Conservation (phyloP, 2,888 invertebrate genomes). For the Stomorhina lunata region DNA sequence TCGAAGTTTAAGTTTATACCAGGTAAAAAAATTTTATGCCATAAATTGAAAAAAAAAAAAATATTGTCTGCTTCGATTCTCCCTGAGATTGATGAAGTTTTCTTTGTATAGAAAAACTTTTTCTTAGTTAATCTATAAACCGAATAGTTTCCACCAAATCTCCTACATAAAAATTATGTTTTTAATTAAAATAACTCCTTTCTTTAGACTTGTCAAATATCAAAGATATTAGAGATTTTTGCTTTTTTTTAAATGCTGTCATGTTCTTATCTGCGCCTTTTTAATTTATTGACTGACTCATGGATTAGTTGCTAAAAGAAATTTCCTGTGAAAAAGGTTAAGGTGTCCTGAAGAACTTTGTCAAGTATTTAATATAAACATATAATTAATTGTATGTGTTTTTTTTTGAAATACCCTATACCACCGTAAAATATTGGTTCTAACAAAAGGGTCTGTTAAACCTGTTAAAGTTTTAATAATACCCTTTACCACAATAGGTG, state of each 20-base stretch:
- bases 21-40: no score
- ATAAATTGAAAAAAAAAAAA: no score
- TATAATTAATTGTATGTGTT: no score
- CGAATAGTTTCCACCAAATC: constrained; percentile 25
- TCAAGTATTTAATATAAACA: no score
- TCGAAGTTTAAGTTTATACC: no score
- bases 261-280: constrained; percentile 34
- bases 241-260: constrained; percentile 1
- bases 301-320: background rate
- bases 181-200: constrained; percentile 49
- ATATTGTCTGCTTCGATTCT: constrained; percentile 2
- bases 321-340: background rate
- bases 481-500: no score
- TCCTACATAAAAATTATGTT: constrained; percentile 35
- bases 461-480: no score
- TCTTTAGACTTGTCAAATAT: background rate
- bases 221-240: background rate
- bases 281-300: constrained; percentile 48
- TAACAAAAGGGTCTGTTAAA: no score
- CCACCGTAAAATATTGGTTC: no score
- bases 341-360: constrained; percentile 15
- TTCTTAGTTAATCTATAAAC: background rate
- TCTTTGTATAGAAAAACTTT: constrained; percentile 4
- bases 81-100: constrained; percentile 17
- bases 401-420: no score